Base-by-base conservation (phyloP, 2,797 vertebrate genomes). In the Alca torda region DNA sequence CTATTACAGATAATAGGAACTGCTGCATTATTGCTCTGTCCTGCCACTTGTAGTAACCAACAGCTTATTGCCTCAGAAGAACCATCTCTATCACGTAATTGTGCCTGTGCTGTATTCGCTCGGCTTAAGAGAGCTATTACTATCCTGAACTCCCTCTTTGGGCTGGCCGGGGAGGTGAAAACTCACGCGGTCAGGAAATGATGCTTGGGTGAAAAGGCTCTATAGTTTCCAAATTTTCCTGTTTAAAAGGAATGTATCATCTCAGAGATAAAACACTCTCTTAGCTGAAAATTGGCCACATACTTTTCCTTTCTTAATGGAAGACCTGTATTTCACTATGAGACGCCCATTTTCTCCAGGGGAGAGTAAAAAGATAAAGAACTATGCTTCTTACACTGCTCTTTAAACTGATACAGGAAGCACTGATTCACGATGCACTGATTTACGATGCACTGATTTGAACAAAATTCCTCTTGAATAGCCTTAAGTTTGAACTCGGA, bases 321-420 rank as follows among this genome's bases (percentile, higher is more conserved):
- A 94, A 74, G 26, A 73, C 39, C 21, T 59, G 17, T 65, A 53
- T 89, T 94, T 78, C 54, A 6, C 57, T 25, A 28, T 2, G 14
- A 86, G 69, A 89, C 51, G 18, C 33, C 61, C 30, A 13, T 93
- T 95, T 93, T 81, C 86, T 86, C 73, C 51, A 20, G 30, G 26
- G 63, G 26, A 82, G 21, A 54, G 61, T 21, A 60, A 69, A 59
- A n/a, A 74, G 56, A 60, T 37, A 41, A 83, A 76, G 60, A 84
- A 20, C n/a, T 53, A 10, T 0, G 1, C 37, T 82, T 89, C 65
- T 78, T 51, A 31, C 3, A 0, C 13, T 57, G 70, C n/a, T 70
- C 24, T 88, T 73, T 87, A 79, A 88, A 89, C 87, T 11, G 70
- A 33, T 16, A 23, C 5, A 23, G 21, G 46, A 48, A 23, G 46